A percentile compares a stretch with the other conserved stretches of the same genome.
Conservation (phyloP, 2,888 invertebrate species). For the Notodonta dromedarius region DNA sequence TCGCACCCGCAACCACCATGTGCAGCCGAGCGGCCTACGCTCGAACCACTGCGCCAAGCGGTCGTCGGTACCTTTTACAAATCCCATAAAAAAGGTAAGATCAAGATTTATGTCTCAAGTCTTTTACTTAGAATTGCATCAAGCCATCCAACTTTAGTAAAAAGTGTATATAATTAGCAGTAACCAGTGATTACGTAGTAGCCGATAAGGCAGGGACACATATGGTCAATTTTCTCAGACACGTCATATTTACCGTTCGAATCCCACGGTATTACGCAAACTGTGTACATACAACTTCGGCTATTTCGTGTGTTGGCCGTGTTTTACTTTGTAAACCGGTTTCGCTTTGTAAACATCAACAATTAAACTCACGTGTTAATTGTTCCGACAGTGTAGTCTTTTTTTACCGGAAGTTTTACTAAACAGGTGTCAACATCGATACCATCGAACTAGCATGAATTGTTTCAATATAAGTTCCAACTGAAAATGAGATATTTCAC, state of each 20-base stretch:
- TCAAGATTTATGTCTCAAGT: slow-evolving; percentile 7
- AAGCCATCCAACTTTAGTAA: slow-evolving; percentile 30
- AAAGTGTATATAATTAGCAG: slow-evolving; percentile 36
- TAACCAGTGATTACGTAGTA: slow-evolving; percentile 24
- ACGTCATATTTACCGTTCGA: slow-evolving; percentile 39
- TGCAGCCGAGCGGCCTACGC: too few species aligned
- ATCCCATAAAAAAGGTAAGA: too few species aligned
- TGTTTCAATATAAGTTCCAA: too few species aligned
- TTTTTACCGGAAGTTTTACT: background rate
- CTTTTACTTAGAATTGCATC: slow-evolving; percentile 29
- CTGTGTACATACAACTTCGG: slow-evolving; percentile 23
- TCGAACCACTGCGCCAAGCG: too few species aligned
- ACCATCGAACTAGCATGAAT: background rate
- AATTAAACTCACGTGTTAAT: slow-evolving; percentile 23
- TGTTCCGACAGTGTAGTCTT: slow-evolving; percentile 20
- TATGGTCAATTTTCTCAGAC: slow-evolving; percentile 39
- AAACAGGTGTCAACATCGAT: background rate
- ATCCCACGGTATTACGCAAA: slow-evolving; percentile 63
- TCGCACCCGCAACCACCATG: too few species aligned
- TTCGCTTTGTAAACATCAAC: slow-evolving; percentile 35
- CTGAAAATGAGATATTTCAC: background rate
- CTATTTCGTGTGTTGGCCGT: slow-evolving; percentile 27
- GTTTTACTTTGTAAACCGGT: slow-evolving; percentile 23
- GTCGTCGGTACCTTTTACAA: too few species aligned
- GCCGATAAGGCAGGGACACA: slow-evolving; percentile 29